A percentile compares a stretch with the other conserved stretches of the same genome.
Conservation (phyloP, 2,888 invertebrate genomes). For the Plebejus melissa region DNA sequence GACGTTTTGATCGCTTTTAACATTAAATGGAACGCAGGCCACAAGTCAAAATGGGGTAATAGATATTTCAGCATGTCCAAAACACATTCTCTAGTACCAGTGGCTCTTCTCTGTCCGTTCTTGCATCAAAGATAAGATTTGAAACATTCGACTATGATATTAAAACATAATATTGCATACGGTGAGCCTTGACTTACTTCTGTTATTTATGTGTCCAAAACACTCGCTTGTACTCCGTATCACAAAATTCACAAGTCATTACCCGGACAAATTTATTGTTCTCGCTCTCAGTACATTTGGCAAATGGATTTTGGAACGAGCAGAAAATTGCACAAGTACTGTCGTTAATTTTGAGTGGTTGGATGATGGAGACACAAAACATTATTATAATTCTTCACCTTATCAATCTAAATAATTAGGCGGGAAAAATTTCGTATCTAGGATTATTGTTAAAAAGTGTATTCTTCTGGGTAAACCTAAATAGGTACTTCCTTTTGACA, state of each 20-base stretch:
- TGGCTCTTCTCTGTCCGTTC: no score
- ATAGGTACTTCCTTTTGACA: no score
- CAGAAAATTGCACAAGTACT: neutral
- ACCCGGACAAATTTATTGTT: slow-evolving; percentile 9
- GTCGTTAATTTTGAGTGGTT: neutral
- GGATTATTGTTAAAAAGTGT: no score
- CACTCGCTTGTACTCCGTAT: neutral
- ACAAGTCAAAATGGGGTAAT: no score
- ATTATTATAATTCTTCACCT: no score
- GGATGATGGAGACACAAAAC: neutral
- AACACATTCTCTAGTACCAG: no score
- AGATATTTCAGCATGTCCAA: no score
- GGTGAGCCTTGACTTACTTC: neutral
- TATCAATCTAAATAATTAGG: no score
- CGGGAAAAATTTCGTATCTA: no score
- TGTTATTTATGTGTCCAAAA: slow-evolving; percentile 5
- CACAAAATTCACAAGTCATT: slow-evolving; percentile 3
- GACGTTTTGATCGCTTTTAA: no score
- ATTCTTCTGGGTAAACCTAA: no score
- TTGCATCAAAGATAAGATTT: neutral
- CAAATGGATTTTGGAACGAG: slow-evolving; percentile 15
- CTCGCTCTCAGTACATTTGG: slow-evolving; percentile 10
- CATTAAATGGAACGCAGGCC: no score
- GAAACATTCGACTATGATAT: neutral
- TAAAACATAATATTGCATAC: neutral